A percentile compares a stretch with the other conserved stretches of the same genome.
Conservation (phyloP, 2,113 vertebrate species). For the Anas platyrhynchos region DNA sequence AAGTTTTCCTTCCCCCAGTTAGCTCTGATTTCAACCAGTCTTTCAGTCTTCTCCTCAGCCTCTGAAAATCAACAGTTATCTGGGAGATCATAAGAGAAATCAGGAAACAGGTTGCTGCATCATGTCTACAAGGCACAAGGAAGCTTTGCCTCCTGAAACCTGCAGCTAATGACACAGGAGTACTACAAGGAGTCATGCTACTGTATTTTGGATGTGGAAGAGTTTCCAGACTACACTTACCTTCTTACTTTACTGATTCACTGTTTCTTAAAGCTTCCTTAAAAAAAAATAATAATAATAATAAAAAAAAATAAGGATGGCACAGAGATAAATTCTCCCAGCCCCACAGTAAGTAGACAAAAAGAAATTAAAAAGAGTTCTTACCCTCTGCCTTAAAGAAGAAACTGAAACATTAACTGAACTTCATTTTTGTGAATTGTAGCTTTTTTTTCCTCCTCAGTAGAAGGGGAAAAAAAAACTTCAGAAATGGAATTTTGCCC, state of each 20-base stretch:
- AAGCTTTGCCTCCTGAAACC: background rate
- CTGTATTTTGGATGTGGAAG: background rate
- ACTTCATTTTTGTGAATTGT: constrained; percentile 68
- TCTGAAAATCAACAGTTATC: accelerated
- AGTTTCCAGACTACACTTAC: background rate
- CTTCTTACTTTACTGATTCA: background rate
- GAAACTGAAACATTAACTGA: constrained; percentile 8
- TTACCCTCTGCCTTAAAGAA: constrained; percentile 23
- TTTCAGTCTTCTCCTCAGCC: background rate
- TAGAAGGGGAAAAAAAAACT: background rate
- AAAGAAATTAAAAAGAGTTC: background rate
- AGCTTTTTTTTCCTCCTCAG: constrained; percentile 21
- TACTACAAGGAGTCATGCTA: background rate
- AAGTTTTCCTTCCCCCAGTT: background rate
- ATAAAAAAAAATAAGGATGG: too few relatives aligned
- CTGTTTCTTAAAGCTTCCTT: accelerated
- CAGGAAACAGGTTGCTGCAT: background rate
- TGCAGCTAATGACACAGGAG: background rate
- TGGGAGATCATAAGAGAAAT: background rate
- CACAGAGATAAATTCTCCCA: accelerated
- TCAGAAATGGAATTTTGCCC: constrained; percentile 79
- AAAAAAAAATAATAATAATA: background rate
- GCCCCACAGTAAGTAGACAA: background rate
- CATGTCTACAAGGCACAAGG: accelerated
- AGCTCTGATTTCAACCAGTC: background rate